Conservation (phyloP, 2,888 invertebrate species). For the Ormyrus pomaceus region DNA sequence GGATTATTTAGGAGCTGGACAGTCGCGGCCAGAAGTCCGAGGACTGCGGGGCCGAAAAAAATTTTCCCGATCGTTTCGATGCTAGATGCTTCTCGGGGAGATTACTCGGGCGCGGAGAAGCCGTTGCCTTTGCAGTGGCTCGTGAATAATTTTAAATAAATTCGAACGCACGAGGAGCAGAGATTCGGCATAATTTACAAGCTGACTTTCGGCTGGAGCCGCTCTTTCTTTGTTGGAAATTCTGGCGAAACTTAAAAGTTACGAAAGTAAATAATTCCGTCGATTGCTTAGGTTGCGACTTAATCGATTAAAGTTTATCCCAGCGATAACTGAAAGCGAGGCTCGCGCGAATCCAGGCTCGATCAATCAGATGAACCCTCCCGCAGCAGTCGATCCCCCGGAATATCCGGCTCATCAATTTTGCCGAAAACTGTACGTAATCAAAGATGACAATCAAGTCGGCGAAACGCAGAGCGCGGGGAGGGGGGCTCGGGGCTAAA, state of each 20-base stretch:
- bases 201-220: too few species aligned
- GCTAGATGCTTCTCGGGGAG: slow-evolving; percentile 18
- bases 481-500: not conserved
- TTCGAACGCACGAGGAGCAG: not conserved
- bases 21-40: slow-evolving; percentile 42
- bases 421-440: slow-evolving; percentile 17
- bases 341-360: too few species aligned
- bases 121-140: not conserved
- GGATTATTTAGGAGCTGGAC: slow-evolving; percentile 50
- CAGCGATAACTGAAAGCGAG: too few species aligned
- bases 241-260: too few species aligned
- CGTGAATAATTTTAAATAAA: slow-evolving; percentile 55
- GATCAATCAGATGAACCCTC: too few species aligned
- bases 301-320: too few species aligned
- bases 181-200: not conserved
- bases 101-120: too few species aligned
- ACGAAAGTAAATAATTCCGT: too few species aligned
- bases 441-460: slow-evolving; percentile 28
- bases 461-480: not conserved
- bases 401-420: not conserved
- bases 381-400: too few species aligned
- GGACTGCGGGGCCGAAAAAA: not conserved
- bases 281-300: too few species aligned
- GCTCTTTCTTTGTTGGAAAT: too few species aligned
- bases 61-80: slow-evolving; percentile 28